phyloP scores from a whole-genome alignment of 2,113 vertebrate species.

The Urocitellus parryii region DNA sequence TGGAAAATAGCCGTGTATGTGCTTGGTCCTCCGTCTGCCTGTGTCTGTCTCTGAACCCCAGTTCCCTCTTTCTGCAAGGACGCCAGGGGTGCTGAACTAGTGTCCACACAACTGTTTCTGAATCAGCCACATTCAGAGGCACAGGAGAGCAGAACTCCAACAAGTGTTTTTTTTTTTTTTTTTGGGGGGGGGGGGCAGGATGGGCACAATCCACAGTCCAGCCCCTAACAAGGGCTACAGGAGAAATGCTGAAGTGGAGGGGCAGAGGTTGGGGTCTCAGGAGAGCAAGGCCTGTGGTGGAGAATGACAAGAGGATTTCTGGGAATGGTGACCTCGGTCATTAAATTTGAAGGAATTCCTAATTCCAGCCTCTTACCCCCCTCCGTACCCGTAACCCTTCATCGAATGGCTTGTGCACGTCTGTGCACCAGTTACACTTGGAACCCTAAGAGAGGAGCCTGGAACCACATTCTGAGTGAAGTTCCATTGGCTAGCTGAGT shows the following conservation, averaged over 20 bases:
- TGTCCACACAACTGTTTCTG: not conserved
- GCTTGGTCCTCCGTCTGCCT: accelerated
- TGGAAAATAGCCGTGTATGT: accelerated
- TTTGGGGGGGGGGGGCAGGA: too few relatives aligned
- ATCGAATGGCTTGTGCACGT: too few relatives aligned
- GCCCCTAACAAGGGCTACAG: not conserved
- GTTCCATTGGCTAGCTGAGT: not conserved
- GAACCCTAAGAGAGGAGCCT: too few relatives aligned
- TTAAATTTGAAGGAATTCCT: not conserved
- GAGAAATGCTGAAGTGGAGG: not conserved
- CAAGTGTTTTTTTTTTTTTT: not conserved
- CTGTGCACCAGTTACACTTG: too few relatives aligned
- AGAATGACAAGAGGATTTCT: not conserved
- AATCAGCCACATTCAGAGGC: not conserved
- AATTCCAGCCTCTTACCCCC: not conserved
- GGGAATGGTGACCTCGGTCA: not conserved
- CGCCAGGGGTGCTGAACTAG: not conserved
- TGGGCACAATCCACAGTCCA: too few relatives aligned
- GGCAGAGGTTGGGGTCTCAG: not conserved
- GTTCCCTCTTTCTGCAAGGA: not conserved
- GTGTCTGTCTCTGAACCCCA: not conserved
- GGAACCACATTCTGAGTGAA: accelerated
- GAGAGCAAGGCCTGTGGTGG: not conserved
- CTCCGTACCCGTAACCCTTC: not conserved
- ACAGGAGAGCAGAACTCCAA: not conserved